Percentiles rank a stretch among this genome's conserved stretches.
phyloP scores from a whole-genome alignment of 2,113 vertebrate genomes.

The Hemicordylus capensis region DNA sequence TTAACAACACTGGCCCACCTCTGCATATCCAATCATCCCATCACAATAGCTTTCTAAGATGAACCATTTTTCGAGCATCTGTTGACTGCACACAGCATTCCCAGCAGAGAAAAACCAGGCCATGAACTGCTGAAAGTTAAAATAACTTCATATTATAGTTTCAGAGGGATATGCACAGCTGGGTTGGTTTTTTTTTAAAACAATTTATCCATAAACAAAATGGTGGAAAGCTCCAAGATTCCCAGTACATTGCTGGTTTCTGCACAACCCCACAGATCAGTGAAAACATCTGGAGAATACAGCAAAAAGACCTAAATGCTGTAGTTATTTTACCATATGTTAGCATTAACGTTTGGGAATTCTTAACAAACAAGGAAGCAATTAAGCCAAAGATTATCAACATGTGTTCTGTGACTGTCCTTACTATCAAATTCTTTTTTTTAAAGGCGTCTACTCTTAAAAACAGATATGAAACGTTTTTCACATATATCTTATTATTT shows the following conservation, averaged over 20 bases:
- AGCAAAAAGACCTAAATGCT: background rate
- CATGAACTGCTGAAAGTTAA: background rate
- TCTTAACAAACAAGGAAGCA: slow-evolving; percentile 7
- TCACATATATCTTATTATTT: background rate
- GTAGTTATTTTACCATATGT: slow-evolving; percentile 10
- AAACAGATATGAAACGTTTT: no score
- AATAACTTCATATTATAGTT: slow-evolving; percentile 11
- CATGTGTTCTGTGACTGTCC: background rate
- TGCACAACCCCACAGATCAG: background rate
- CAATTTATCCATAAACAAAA: background rate
- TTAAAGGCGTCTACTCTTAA: background rate
- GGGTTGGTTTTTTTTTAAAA: background rate
- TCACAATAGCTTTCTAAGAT: background rate
- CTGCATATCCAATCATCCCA: background rate
- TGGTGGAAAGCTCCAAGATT: background rate
- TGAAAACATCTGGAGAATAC: slow-evolving; percentile 26
- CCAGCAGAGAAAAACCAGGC: background rate
- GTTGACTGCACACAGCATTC: background rate
- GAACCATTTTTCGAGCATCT: background rate
- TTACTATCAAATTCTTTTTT: background rate
- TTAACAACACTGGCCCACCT: background rate
- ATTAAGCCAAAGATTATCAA: background rate
- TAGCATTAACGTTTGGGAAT: background rate
- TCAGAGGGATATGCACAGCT: background rate
- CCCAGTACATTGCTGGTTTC: background rate